These are phyloP conservation scores for Peucedramus taeniatus DNA, from an alignment of 2,113 vertebrate species.

Conservation along the genomic window DNA sequence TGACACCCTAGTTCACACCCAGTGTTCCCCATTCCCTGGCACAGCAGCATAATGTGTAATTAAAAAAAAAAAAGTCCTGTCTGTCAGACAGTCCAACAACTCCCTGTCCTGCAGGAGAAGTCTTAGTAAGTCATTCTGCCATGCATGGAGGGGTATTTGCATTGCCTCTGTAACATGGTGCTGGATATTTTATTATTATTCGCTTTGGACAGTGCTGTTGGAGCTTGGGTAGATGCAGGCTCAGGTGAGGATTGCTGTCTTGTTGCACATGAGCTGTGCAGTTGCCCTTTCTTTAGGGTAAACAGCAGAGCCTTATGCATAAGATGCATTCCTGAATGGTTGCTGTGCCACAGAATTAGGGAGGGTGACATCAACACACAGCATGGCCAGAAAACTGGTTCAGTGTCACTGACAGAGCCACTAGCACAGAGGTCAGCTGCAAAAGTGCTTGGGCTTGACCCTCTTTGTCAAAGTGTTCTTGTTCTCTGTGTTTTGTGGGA, in stretches of 20 bases:
- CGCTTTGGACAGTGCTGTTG: background rate
- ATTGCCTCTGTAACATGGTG: background rate
- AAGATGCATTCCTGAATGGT: background rate
- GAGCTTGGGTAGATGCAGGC: background rate
- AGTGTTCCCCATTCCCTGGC: background rate
- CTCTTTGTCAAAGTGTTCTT: background rate
- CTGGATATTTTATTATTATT: background rate
- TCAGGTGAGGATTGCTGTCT: background rate
- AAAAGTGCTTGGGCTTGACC: background rate
- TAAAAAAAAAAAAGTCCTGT: background rate
- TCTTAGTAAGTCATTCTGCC: background rate
- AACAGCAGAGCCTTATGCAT: background rate
- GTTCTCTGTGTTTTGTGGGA: background rate
- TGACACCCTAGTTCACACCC: background rate
- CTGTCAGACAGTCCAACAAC: background rate
- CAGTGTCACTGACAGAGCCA: rapidly evolving
- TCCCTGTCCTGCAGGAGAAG: background rate
- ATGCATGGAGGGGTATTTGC: background rate
- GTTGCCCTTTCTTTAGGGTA: background rate
- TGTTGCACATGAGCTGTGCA: rapidly evolving
- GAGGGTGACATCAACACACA: background rate
- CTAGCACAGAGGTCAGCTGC: background rate
- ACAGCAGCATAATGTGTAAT: background rate
- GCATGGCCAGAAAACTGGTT: background rate
- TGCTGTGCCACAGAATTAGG: background rate